Evolutionary conservation across 2,113 vertebrate species (phyloP).

Genomic region (Athene noctua): DNA sequence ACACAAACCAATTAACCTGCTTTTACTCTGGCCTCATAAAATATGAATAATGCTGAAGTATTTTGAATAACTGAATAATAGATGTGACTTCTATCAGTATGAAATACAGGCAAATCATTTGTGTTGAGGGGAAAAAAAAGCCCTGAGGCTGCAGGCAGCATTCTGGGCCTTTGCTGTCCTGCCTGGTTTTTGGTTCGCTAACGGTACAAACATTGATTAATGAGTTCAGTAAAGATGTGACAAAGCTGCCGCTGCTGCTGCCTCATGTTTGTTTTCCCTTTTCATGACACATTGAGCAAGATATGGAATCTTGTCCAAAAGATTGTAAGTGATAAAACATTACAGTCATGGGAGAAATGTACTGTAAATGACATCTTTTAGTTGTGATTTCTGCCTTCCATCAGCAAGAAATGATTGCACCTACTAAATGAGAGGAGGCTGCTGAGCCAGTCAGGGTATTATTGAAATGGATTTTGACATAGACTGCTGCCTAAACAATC

Average conservation of each 20-base stretch:
- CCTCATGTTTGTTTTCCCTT: constrained; percentile 31
- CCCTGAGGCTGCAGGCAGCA: not conserved
- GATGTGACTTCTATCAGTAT: not conserved
- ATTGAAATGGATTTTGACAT: constrained; percentile 47
- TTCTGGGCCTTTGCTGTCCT: not conserved
- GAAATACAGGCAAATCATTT: not conserved
- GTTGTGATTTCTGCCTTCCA: constrained; percentile 45
- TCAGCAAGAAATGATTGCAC: constrained; percentile 51
- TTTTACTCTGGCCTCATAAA: not conserved
- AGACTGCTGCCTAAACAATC: constrained; percentile 36
- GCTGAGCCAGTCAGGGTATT: constrained; percentile 6
- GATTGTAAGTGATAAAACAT: constrained; percentile 32
- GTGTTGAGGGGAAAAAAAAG: not conserved
- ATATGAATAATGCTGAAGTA: not conserved
- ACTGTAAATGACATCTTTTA: constrained; percentile 24
- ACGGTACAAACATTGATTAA: not conserved
- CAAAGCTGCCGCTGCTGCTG: not conserved
- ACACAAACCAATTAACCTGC: constrained; percentile 22
- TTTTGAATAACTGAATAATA: constrained; percentile 33
- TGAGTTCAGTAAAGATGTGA: constrained; percentile 10
- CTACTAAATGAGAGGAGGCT: constrained; percentile 27
- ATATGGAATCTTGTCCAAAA: constrained; percentile 14
- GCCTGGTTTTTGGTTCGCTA: not conserved
- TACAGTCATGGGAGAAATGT: constrained; percentile 19
- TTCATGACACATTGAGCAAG: constrained; percentile 21